These are phyloP conservation scores for Siniperca knerii DNA, from an alignment of 2,113 vertebrate species.

Conservation along the genomic window DNA sequence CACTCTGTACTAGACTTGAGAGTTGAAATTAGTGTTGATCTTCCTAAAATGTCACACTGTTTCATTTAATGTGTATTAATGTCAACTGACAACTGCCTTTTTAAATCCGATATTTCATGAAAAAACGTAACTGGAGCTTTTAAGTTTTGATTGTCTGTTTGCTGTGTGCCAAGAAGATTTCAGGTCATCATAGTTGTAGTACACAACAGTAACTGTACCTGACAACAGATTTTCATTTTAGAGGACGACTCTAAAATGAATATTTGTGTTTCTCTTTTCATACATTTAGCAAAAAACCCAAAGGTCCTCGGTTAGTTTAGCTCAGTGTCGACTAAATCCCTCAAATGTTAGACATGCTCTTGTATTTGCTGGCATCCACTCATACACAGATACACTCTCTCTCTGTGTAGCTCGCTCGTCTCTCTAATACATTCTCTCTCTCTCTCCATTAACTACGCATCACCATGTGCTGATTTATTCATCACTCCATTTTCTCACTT, in stretches of 20 bases:
- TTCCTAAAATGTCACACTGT: not conserved
- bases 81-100: not conserved
- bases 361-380: constrained; percentile 19
- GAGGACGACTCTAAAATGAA: not conserved
- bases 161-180: not conserved
- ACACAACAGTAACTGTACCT: no score
- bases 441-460: constrained; percentile 40
- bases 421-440: constrained; percentile 22
- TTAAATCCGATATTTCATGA: not conserved
- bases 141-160: not conserved
- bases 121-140: not conserved
- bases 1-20: no score
- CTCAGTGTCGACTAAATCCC: constrained; percentile 1
- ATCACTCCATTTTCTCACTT: constrained; percentile 64
- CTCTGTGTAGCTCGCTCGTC: not conserved
- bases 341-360: not conserved
- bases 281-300: not conserved
- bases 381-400: not conserved
- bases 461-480: constrained; percentile 66
- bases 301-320: not conserved
- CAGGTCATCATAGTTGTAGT: no score
- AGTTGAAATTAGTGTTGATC: no score
- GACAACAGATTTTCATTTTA: not conserved
- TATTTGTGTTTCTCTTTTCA: not conserved
- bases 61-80: not conserved